These are phyloP conservation scores for Venusia cambrica DNA, from an alignment of 2,888 invertebrate genomes.

Conservation along the genomic window DNA sequence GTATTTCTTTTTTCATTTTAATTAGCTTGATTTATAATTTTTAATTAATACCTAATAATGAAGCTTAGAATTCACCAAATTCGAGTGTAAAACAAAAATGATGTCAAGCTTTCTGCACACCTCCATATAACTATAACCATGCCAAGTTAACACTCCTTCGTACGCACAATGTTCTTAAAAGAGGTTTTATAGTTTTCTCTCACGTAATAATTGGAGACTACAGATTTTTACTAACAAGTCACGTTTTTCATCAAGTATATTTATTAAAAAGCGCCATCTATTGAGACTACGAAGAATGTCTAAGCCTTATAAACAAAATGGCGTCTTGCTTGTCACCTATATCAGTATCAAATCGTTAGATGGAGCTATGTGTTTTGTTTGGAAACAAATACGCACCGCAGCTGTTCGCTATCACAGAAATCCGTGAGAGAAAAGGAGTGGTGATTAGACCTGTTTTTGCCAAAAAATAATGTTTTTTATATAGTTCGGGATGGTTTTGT, in stretches of 20 bases:
- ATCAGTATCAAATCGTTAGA: conserved; percentile 36
- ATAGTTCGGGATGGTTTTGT: conserved; percentile 59
- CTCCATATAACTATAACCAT: too few relatives aligned
- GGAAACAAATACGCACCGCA: conserved; percentile 73
- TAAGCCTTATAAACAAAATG: conserved; percentile 8
- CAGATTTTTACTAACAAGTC: too few relatives aligned
- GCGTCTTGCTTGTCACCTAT: conserved; percentile 4
- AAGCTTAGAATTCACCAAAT: too few relatives aligned
- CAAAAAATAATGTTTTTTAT: conserved; percentile 70
- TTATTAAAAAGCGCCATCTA: conserved; percentile 37
- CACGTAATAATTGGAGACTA: too few relatives aligned
- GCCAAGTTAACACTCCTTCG: too few relatives aligned
- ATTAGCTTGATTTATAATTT: conserved; percentile 14
- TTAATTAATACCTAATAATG: too few relatives aligned
- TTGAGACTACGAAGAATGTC: conserved; percentile 9
- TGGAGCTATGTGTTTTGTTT: conserved; percentile 70
- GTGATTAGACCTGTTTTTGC: conserved; percentile 75
- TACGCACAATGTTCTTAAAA: too few relatives aligned
- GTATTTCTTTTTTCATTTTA: conserved; percentile 33
- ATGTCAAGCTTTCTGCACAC: too few relatives aligned
- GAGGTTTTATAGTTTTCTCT: too few relatives aligned
- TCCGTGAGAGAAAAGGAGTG: conserved; percentile 80
- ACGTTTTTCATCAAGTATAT: too few relatives aligned
- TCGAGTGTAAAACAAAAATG: too few relatives aligned
- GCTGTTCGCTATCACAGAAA: conserved; percentile 80